phyloP scores from a whole-genome alignment of 2,113 vertebrate species.

The Rhinolophus sinicus region DNA sequence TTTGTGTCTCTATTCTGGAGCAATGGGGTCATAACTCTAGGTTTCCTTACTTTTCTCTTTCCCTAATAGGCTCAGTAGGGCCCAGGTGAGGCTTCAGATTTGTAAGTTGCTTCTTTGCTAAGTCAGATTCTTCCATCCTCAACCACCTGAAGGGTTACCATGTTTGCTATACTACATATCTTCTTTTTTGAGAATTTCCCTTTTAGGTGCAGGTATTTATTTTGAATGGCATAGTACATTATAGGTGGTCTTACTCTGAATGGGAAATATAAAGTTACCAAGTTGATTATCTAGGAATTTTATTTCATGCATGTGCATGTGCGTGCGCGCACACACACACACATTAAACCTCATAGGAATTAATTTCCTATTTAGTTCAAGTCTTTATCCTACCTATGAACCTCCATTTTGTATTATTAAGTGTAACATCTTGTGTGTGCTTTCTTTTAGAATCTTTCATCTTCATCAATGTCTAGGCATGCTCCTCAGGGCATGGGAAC shows the following conservation, averaged over 20 bases:
- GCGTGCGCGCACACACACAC: neutral
- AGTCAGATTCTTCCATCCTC: neutral
- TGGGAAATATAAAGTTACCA: neutral
- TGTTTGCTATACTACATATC: neutral
- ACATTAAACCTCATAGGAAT: neutral
- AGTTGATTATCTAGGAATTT: neutral
- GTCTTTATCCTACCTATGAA: neutral
- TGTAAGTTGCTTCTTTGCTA: neutral
- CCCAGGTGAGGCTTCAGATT: neutral
- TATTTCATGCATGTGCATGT: neutral
- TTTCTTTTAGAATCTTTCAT: neutral
- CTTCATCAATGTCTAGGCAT: neutral
- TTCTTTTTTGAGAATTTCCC: neutral
- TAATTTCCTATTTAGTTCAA: neutral
- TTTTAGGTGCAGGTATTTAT: neutral
- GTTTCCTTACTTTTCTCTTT: neutral
- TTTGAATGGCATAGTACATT: neutral
- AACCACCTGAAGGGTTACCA: neutral
- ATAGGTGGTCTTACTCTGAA: neutral
- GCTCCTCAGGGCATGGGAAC: neutral
- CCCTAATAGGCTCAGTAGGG: neutral
- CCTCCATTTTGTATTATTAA: neutral
- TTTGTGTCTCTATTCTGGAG: neutral
- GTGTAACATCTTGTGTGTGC: neutral
- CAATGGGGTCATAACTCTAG: neutral